phyloP scores from a whole-genome alignment of 2,113 vertebrate species.

The Sturnira hondurensis region DNA sequence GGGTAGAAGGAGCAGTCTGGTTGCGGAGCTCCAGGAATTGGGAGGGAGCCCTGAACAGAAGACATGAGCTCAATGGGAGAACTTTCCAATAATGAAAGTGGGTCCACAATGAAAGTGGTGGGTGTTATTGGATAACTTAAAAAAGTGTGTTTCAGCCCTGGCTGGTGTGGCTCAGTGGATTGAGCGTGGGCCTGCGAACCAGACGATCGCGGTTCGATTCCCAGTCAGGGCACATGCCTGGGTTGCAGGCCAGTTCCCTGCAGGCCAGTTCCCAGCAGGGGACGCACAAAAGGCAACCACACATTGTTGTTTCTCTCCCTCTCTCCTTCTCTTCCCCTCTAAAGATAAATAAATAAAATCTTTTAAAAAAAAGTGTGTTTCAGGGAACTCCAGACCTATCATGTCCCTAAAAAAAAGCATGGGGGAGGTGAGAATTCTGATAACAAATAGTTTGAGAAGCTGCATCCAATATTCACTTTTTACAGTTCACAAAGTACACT shows the following conservation, averaged over 20 bases:
- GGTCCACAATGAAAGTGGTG: not conserved
- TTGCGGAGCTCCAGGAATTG: not conserved
- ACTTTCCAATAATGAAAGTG: not conserved
- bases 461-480: not conserved
- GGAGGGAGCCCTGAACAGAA: not conserved
- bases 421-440: not conserved
- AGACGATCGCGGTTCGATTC: too few relatives aligned
- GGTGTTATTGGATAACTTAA: not conserved
- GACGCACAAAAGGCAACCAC: too few relatives aligned
- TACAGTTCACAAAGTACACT: not conserved
- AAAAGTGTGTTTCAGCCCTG: not conserved
- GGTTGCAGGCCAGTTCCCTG: too few relatives aligned
- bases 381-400: not conserved
- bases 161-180: too few relatives aligned
- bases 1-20: not conserved
- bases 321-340: too few relatives aligned
- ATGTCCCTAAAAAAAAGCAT: not conserved
- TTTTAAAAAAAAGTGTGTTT: not conserved
- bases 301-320: too few relatives aligned
- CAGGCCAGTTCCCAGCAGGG: too few relatives aligned
- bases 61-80: not conserved
- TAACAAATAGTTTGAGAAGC: not conserved
- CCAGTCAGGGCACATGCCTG: too few relatives aligned
- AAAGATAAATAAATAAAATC: too few relatives aligned
- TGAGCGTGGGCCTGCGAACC: too few relatives aligned